A percentile compares a stretch with the other conserved stretches of the same genome.
phyloP scores from a whole-genome alignment of 2,888 invertebrate genomes.

The Tipula unca region DNA sequence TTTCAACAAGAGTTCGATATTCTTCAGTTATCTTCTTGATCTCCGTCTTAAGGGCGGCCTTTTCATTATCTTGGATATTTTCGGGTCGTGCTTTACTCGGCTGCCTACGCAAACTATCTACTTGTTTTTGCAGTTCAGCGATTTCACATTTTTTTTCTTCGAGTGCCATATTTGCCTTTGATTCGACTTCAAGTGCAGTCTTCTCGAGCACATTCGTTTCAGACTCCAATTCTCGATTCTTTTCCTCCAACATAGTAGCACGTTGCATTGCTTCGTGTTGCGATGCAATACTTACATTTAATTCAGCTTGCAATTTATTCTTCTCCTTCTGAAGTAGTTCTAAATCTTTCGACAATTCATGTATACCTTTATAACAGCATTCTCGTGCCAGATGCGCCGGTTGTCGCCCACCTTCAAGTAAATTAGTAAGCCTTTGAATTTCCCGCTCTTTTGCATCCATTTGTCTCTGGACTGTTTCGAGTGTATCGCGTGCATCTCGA shows the following conservation, averaged over 20 bases:
- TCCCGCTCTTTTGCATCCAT: slow-evolving; percentile 52
- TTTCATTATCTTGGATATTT: slow-evolving; percentile 40
- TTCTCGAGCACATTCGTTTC: slow-evolving; percentile 65
- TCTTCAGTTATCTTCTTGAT: slow-evolving; percentile 48
- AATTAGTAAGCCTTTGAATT: slow-evolving; percentile 56
- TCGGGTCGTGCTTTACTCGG: slow-evolving; percentile 35
- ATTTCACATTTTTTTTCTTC: slow-evolving; percentile 47
- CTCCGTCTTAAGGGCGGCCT: slow-evolving; percentile 48
- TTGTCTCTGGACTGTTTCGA: slow-evolving; percentile 42
- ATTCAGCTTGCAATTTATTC: slow-evolving; percentile 31
- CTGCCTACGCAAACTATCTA: neutral
- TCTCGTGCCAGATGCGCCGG: slow-evolving; percentile 54
- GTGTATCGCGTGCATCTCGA: slow-evolving; percentile 40
- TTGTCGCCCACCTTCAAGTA: slow-evolving; percentile 66
- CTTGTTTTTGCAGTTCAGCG: slow-evolving; percentile 32
- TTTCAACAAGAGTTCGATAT: slow-evolving; percentile 48
- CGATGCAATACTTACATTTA: slow-evolving; percentile 49
- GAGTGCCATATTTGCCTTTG: slow-evolving; percentile 62
- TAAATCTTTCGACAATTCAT: slow-evolving; percentile 48
- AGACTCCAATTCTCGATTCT: slow-evolving; percentile 59
- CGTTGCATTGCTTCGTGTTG: slow-evolving; percentile 76
- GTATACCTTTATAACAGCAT: slow-evolving; percentile 52
- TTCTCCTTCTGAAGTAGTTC: slow-evolving; percentile 53
- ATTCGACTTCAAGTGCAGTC: slow-evolving; percentile 65
- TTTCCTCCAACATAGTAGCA: slow-evolving; percentile 63